Conservation (phyloP, 1,140 invertebrate genomes). For the Eurytemora carolleeae region DNA sequence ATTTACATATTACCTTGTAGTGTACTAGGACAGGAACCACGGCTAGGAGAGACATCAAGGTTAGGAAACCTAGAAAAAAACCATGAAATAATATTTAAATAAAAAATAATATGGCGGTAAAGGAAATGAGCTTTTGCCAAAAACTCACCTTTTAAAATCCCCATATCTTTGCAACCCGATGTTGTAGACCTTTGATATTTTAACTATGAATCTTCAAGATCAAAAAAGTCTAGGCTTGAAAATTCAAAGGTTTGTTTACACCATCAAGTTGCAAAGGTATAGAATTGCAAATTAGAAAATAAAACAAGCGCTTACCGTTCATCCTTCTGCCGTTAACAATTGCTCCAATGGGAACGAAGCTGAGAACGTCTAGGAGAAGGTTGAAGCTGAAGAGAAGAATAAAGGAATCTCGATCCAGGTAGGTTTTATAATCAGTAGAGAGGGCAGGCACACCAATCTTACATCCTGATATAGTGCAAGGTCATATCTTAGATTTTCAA, state of each 20-base stretch:
- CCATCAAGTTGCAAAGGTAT: too few species aligned
- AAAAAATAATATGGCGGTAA: background rate
- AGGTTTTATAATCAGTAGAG: background rate
- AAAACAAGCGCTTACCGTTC: slow-evolving; percentile 5
- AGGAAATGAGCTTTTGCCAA: too few species aligned
- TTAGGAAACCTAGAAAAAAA: slow-evolving; percentile 6
- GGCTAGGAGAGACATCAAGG: slow-evolving; percentile 1
- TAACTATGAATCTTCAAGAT: too few species aligned
- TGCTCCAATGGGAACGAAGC: slow-evolving; percentile 3
- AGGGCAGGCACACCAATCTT: slow-evolving; percentile 1
- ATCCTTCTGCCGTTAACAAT: background rate
- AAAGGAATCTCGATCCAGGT: slow-evolving; percentile 4
- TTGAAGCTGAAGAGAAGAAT: background rate
- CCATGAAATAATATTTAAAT: background rate
- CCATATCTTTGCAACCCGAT: too few species aligned
- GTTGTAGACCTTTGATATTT: too few species aligned
- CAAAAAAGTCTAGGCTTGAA: too few species aligned
- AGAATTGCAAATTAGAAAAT: too few species aligned
- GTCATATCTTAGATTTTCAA: too few species aligned
- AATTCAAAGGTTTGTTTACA: too few species aligned
- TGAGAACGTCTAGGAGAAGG: background rate
- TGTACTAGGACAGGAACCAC: slow-evolving; percentile 3
- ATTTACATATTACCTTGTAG: slow-evolving; percentile 3
- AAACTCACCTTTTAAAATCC: too few species aligned
- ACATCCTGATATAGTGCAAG: slow-evolving; percentile 2